These are phyloP conservation scores for Sylvia atricapilla DNA, from an alignment of 2,113 vertebrate genomes.

Conservation along the genomic window DNA sequence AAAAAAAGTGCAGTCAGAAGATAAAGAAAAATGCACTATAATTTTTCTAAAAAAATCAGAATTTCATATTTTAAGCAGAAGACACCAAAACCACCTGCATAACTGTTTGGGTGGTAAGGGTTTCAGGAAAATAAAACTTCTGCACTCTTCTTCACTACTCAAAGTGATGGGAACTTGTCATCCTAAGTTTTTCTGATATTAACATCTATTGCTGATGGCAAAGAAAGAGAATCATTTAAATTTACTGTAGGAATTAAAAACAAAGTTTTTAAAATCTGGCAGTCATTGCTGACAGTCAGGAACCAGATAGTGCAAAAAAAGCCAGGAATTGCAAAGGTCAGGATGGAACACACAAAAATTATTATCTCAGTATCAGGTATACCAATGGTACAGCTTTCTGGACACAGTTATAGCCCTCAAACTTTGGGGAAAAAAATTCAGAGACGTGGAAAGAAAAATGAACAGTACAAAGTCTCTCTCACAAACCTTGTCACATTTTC, in stretches of 20 bases:
- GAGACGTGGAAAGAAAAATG: neutral
- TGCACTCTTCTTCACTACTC: neutral
- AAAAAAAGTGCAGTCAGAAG: neutral
- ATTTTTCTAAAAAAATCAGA: rapidly evolving
- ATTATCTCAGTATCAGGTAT: neutral
- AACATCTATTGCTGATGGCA: neutral
- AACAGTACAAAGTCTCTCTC: neutral
- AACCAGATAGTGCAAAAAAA: neutral
- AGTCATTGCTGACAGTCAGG: neutral
- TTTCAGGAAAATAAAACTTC: neutral
- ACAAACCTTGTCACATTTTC: neutral
- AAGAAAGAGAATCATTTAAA: neutral
- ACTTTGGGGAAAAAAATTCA: neutral
- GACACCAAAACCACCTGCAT: neutral
- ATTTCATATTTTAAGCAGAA: neutral
- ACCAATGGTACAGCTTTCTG: neutral
- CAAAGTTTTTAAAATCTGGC: neutral
- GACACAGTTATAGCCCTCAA: neutral
- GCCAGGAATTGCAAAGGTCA: neutral
- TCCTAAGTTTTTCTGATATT: rapidly evolving
- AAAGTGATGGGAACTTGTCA: neutral
- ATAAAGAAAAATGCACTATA: neutral
- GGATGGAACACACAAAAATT: neutral
- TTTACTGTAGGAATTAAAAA: neutral
- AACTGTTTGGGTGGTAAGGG: neutral